Conservation (phyloP, 1,140 invertebrate genomes). For the Drosophila pachea region DNA sequence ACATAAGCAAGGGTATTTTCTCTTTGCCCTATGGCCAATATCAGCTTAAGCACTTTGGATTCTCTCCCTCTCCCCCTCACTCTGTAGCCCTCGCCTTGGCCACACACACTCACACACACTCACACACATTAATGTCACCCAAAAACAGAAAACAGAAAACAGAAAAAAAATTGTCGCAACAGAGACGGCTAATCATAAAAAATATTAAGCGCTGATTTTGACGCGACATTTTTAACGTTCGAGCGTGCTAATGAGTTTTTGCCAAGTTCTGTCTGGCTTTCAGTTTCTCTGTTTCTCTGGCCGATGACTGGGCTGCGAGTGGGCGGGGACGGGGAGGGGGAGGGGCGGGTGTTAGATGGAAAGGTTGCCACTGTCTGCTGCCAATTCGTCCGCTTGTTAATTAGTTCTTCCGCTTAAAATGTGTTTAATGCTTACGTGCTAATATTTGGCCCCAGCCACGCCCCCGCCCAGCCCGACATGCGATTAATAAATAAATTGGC, state of each 20-base stretch:
- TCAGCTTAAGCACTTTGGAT: not conserved
- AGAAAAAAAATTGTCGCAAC: slow-evolving; percentile 25
- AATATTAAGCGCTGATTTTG: slow-evolving; percentile 77
- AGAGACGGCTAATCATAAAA: slow-evolving; percentile 62
- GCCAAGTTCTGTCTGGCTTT: slow-evolving; percentile 43
- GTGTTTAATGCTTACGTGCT: slow-evolving; percentile 75
- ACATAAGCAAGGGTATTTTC: not conserved
- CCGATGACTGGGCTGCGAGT: not conserved
- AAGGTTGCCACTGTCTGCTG: slow-evolving; percentile 20
- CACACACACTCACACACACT: no score
- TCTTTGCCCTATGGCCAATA: not conserved
- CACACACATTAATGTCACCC: slow-evolving; percentile 32
- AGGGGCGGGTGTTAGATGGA: not conserved
- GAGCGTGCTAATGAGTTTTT: slow-evolving; percentile 75
- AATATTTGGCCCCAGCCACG: slow-evolving; percentile 49
- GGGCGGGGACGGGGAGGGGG: not conserved
- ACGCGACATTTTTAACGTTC: slow-evolving; percentile 77
- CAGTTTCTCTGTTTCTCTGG: not conserved
- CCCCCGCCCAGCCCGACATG: slow-evolving; percentile 47
- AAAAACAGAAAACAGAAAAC: not conserved
- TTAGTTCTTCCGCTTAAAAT: slow-evolving; percentile 74
- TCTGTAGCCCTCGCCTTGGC: slow-evolving; percentile 22
- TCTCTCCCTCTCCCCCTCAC: not conserved
- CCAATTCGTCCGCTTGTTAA: slow-evolving; percentile 58
- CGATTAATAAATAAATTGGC: slow-evolving; percentile 76